Base-by-base conservation (phyloP, 2,797 vertebrate genomes). In the Lutjanus campechanus region DNA sequence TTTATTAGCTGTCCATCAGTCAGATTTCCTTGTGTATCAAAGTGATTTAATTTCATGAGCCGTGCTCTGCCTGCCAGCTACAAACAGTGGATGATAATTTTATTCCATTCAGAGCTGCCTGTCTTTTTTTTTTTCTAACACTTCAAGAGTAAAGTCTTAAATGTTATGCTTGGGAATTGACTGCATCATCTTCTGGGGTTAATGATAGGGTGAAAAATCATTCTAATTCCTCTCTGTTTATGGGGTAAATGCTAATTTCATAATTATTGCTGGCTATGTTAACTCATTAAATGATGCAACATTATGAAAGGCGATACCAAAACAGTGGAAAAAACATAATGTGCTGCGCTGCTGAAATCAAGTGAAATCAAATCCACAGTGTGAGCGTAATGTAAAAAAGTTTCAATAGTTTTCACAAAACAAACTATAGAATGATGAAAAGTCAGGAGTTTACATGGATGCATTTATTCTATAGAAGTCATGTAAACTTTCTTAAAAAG, bases 271-370 rank as follows among this genome's bases (percentile, higher is more conserved):
- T 8, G 29, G 72, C 25, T 44, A 17, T 44, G 13, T 51, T 20
- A 29, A 69, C 46, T 41, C 11, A 59, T 73, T 56, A 51, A 13
- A 63, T 76, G 64, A 84, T 69, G 69, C 64, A 80, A 77, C 36
- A n/a, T 58, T 36, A 22, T 53, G 68, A 59, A 76, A 73, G 54
- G 10, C 22, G 56, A 61, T 7, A 19, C 4, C 7, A 49, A 46
- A 53, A 36, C 29, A 36, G 29, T 36, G 29, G 29, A n/a, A 56
- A 70, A 70, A 54, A 43, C 29, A 25, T 2, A 29, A 22, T 43
- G 47, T 49, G 6, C 41, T 19, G 8, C 58, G 43, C 16, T 47
- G 46, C 22, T 65, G 10, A 12, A 46, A 64, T 43, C 44, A 19
- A 61, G 47, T 17, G 15, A 20, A 40, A 59, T 15, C 43, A 40